Percentiles rank a stretch among this genome's conserved stretches.
These are phyloP conservation scores for Quadroppia sp. DNA, from an alignment of 2,888 invertebrate genomes.

Conservation along the genomic window DNA sequence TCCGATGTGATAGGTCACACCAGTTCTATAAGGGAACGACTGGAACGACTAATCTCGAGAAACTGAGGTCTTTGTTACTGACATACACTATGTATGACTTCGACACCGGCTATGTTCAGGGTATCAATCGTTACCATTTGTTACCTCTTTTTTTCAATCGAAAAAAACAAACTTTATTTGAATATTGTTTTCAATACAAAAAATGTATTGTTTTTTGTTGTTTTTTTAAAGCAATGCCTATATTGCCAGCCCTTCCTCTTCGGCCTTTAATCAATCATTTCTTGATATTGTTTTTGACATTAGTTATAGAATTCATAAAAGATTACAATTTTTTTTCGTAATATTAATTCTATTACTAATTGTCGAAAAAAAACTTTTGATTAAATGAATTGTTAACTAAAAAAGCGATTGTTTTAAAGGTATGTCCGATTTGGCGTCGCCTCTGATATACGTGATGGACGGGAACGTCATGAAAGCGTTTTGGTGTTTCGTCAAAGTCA, in stretches of 20 bases:
- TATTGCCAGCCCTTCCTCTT: conserved; percentile 24
- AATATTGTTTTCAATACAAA: too few species aligned
- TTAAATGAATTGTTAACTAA: too few species aligned
- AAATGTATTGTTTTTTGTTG: too few species aligned
- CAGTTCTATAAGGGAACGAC: conserved; percentile 40
- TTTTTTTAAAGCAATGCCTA: too few species aligned
- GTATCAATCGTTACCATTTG: conserved; percentile 34
- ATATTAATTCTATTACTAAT: too few species aligned
- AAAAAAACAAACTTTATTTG: too few species aligned
- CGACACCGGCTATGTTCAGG: conserved; percentile 46
- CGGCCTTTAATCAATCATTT: conserved; percentile 3
- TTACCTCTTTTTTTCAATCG: too few species aligned
- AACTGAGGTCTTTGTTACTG: conserved; percentile 38
- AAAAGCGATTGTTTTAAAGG: conserved; percentile 39
- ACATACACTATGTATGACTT: conserved; percentile 46
- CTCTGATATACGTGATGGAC: conserved; percentile 42
- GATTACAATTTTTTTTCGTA: too few species aligned
- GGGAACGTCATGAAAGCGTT: conserved; percentile 43
- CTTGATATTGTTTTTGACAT: neutral
- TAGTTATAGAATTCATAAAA: too few species aligned
- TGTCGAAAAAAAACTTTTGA: too few species aligned
- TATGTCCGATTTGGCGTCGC: conserved; percentile 45
- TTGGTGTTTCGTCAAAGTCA: conserved; percentile 44
- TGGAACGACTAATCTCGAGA: conserved; percentile 39
- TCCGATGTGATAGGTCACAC: conserved; percentile 44